These are phyloP conservation scores for Gobio gobio DNA, from an alignment of 2,113 vertebrate genomes.

Conservation along the genomic window DNA sequence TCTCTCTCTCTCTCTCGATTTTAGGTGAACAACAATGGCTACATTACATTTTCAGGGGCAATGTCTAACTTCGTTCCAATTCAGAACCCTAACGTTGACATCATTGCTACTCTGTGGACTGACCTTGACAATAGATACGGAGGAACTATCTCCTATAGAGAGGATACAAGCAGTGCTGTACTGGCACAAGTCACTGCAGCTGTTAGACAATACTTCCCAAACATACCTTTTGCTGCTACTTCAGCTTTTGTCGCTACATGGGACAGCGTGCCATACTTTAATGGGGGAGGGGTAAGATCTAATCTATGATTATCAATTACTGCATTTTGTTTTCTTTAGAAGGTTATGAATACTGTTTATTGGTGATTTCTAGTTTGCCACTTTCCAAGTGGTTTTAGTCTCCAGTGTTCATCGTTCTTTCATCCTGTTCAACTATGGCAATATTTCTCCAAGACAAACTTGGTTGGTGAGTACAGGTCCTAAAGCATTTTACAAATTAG, in stretches of 20 bases:
- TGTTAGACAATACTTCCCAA: neutral
- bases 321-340: too few species aligned
- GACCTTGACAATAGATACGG: neutral
- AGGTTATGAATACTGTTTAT: neutral
- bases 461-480: neutral
- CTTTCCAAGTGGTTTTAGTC: neutral
- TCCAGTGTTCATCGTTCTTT: neutral
- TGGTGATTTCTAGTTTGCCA: neutral
- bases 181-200: too few species aligned
- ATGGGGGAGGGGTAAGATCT: neutral
- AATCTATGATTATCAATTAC: neutral
- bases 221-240: neutral
- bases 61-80: neutral
- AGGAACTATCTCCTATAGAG: too few species aligned
- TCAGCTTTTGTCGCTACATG: neutral
- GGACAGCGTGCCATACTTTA: neutral
- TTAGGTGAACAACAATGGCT: neutral
- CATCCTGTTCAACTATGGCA: neutral
- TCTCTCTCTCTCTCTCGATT: too few species aligned
- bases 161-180: neutral
- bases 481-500: too few species aligned
- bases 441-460: too few species aligned
- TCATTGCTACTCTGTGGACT: neutral
- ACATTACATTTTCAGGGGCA: neutral
- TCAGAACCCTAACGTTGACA: neutral